A percentile compares a stretch with the other conserved stretches of the same genome.
phyloP scores from a whole-genome alignment of 2,113 vertebrate species.

The Pterocles burchelli region DNA sequence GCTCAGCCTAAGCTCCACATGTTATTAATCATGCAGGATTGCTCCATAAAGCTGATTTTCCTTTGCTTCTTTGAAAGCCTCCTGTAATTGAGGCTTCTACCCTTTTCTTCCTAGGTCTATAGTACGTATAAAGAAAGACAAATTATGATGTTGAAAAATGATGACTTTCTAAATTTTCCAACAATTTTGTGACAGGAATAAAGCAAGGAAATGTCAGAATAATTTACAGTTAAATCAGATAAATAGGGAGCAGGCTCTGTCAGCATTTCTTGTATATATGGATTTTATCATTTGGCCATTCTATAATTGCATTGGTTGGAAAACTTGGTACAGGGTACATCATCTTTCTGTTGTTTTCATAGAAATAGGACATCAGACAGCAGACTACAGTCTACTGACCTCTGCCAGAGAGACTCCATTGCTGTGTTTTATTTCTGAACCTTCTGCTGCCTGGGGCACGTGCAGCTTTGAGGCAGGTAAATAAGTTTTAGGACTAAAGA shows the following conservation, averaged over 20 bases:
- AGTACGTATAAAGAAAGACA: conserved; percentile 31
- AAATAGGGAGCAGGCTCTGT: background rate
- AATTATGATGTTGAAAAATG: conserved; percentile 58
- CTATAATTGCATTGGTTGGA: conserved; percentile 22
- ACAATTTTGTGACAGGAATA: conserved; percentile 43
- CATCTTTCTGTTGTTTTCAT: background rate
- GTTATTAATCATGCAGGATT: conserved; percentile 47
- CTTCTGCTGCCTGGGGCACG: background rate
- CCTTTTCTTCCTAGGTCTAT: conserved; percentile 24
- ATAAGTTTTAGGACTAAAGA: background rate
- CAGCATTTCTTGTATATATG: background rate
- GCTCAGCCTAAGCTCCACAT: background rate
- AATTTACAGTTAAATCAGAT: conserved; percentile 4
- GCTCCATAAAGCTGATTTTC: conserved; percentile 41
- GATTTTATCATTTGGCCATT: conserved; percentile 29
- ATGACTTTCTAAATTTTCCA: conserved; percentile 53
- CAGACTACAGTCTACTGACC: background rate
- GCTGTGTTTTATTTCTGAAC: background rate
- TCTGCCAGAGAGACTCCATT: background rate
- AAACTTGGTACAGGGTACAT: background rate
- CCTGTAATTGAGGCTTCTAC: conserved; percentile 29
- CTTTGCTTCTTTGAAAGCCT: conserved; percentile 36
- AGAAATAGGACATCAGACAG: background rate
- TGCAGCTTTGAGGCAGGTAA: background rate
- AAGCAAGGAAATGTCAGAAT: conserved; percentile 49